Evolutionary conservation across 1,140 invertebrate species (phyloP).

Genomic region (Sminthurides bifidus): DNA sequence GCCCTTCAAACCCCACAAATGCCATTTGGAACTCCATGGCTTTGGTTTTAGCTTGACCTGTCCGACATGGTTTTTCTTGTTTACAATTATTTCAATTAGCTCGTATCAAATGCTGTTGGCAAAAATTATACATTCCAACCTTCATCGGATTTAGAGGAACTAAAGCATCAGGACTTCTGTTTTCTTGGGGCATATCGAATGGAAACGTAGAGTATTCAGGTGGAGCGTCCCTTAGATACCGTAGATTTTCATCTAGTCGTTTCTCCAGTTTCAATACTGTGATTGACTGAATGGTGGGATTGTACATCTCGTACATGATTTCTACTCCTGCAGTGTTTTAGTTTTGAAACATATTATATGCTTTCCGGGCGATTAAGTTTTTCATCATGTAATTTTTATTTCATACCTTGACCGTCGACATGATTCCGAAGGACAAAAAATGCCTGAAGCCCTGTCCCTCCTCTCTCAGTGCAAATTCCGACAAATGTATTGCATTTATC

Average conservation of each 20-base stretch:
- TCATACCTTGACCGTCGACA: slow-evolving; percentile 67
- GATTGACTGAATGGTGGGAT: slow-evolving; percentile 79
- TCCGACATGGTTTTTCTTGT: background rate
- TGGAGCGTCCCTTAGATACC: slow-evolving; percentile 85
- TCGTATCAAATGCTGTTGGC: slow-evolving; percentile 1
- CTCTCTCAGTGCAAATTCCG: slow-evolving; percentile 86
- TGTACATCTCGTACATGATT: slow-evolving; percentile 83
- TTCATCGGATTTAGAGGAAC: slow-evolving; percentile 80
- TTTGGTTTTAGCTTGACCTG: slow-evolving; percentile 66
- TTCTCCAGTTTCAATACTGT: slow-evolving; percentile 86
- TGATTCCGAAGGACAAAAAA: slow-evolving; percentile 84
- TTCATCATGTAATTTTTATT: slow-evolving; percentile 1
- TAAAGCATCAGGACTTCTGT: slow-evolving; percentile 56
- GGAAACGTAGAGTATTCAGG: slow-evolving; percentile 88
- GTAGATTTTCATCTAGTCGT: slow-evolving; percentile 75
- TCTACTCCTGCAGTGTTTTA: slow-evolving; percentile 55
- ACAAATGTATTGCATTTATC: slow-evolving; percentile 82
- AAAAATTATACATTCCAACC: slow-evolving; percentile 40
- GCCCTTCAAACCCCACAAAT: slow-evolving; percentile 64
- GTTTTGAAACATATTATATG: background rate
- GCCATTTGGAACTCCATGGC: slow-evolving; percentile 79
- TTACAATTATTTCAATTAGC: background rate
- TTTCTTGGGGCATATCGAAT: slow-evolving; percentile 77
- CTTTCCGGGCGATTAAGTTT: background rate
- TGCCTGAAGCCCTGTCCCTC: slow-evolving; percentile 63